These are phyloP conservation scores for Anoplolepis gracilipes DNA, from an alignment of 1,140 invertebrate species.

Conservation along the genomic window DNA sequence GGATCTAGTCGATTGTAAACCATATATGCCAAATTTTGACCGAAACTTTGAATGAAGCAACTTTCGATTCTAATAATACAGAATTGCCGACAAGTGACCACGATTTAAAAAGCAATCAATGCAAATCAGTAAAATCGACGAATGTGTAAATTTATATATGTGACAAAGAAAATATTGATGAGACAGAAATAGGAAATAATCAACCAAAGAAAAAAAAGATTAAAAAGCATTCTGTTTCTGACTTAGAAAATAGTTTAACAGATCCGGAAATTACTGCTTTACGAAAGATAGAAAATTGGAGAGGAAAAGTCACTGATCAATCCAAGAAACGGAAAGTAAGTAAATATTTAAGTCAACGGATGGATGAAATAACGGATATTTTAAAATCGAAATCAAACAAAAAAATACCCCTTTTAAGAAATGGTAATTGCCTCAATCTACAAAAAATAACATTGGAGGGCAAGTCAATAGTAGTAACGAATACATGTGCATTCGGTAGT, in stretches of 20 bases:
- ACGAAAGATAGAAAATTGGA: conserved; percentile 6
- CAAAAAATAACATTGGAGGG: too few relatives aligned
- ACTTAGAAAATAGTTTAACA: neutral
- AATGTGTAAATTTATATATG: neutral
- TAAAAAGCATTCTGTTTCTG: neutral
- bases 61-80: neutral
- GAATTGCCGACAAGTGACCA: neutral
- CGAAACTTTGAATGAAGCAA: neutral
- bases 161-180: neutral
- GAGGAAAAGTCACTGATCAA: neutral
- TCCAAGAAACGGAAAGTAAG: neutral
- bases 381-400: neutral
- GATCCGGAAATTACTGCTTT: neutral
- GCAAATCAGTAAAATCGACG: neutral
- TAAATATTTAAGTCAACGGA: conserved; percentile 11
- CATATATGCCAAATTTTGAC: too few relatives aligned
- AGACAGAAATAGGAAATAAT: neutral
- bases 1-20: too few relatives aligned
- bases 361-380: neutral
- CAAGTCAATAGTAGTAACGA: too few relatives aligned
- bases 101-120: neutral
- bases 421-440: too few relatives aligned
- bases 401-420: conserved; percentile 16
- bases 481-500: too few relatives aligned
- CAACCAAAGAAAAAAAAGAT: neutral